These are phyloP conservation scores for Pholis gunnellus DNA, from an alignment of 2,113 vertebrate species.

Conservation along the genomic window DNA sequence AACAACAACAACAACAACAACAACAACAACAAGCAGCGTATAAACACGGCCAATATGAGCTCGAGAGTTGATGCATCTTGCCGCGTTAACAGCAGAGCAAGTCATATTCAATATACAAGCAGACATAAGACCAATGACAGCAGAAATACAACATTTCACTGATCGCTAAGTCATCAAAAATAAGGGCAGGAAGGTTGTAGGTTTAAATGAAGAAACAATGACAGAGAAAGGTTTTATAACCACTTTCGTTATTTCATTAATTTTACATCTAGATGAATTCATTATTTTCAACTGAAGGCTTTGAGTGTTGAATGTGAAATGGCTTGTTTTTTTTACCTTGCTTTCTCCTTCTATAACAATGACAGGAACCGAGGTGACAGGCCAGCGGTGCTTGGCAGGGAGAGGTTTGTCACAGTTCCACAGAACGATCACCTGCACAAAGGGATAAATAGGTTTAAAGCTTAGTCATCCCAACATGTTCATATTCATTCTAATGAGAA, in stretches of 20 bases:
- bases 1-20: not conserved
- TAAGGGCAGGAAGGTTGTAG: not conserved
- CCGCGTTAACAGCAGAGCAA: constrained; percentile 30
- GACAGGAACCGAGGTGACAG: constrained; percentile 93
- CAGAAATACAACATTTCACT: constrained; percentile 31
- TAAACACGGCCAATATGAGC: constrained; percentile 1
- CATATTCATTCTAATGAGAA: not conserved
- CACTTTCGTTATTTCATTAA: not conserved
- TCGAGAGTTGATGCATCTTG: constrained; percentile 29
- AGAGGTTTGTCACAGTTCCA: constrained; percentile 99
- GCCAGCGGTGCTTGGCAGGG: constrained; percentile 97
- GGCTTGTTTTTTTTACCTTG: constrained; percentile 82
- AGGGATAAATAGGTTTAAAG: not conserved
- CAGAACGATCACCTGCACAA: constrained; percentile 93
- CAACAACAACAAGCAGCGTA: not conserved
- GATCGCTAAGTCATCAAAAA: not conserved
- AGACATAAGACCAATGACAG: constrained; percentile 26
- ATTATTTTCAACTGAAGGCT: not conserved
- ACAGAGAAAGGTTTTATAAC: not conserved
- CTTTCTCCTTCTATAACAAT: constrained; percentile 94
- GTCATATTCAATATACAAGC: constrained; percentile 16
- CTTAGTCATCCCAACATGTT: not conserved
- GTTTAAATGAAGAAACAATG: not conserved
- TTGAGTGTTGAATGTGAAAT: not conserved
- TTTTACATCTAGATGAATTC: not conserved